Base-by-base conservation (phyloP, 2,797 vertebrate species). In the Falco rusticolus region DNA sequence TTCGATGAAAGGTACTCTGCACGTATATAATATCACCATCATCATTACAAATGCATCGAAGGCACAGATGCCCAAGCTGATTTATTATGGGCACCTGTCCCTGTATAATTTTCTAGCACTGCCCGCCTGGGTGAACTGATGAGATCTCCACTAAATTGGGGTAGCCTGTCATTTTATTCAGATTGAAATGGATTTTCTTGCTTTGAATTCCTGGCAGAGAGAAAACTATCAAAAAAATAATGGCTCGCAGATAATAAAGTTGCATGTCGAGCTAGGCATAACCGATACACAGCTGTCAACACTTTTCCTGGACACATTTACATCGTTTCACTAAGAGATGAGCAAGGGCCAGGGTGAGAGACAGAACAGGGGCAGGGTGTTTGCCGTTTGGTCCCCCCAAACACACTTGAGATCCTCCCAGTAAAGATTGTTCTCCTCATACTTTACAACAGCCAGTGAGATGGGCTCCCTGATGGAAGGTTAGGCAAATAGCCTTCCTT, bases 171-270 rank as follows among this genome's bases (percentile, higher is more conserved):
- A 61, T 91, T 92, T 93, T 74, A 60, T 88, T 96, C 66, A 77
- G 61, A 92, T 74, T 94, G 68, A 95, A 92, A 96, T 70, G 43
- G 78, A 93, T 94, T 94, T 96, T 88, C 92, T 86, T 74, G 78
- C 81, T 91, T 91, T 93, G 85, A 93, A 87, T 90, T 94, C 60
- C 66, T 89, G 87, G 56, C 78, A 84, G 72, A 84, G 75, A 84
- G 50, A 91, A 96, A 95, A 84, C 84, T 69, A 88, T 87, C 29
- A 89, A 79, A 87, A 87, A 90, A 92, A 76, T 29, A 89, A 93
- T 72, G 70, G 37, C 54, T 93, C 1, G 0, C 77, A 85, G 83
- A 89, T 83, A 94, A 95, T 80, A 76, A 88, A 65, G 71, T 68
- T 89, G 48, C 5, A 12, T 34, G 57, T 91, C 0, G 0, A 65